Evolutionary conservation across 2,113 vertebrate species (phyloP).

Genomic region (Hyperoodon ampullatus): DNA sequence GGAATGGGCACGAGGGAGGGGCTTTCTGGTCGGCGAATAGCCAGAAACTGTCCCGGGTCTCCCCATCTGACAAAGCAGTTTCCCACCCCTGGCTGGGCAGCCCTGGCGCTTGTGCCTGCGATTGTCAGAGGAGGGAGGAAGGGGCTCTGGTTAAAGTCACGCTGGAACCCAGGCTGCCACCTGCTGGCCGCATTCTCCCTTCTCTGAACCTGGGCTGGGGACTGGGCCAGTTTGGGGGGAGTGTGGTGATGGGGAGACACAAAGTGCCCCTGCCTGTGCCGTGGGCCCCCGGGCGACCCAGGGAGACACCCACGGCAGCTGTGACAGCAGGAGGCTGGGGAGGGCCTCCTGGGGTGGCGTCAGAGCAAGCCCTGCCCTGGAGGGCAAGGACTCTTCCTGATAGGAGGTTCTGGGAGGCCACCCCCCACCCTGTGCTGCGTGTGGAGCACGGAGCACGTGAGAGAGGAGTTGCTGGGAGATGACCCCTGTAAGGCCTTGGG

Average conservation of each 20-base stretch:
- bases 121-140: no score
- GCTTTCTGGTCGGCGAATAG: background rate
- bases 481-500: background rate
- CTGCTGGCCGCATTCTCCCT: background rate
- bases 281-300: background rate
- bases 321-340: no score
- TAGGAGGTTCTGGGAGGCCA: background rate
- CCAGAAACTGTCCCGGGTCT: background rate
- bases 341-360: background rate
- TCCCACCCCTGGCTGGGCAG: background rate
- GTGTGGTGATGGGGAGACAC: background rate
- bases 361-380: background rate
- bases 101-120: background rate
- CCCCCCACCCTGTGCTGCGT: no score
- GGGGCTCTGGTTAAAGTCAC: background rate
- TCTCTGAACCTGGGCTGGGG: background rate
- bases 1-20: background rate
- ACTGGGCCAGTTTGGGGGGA: background rate
- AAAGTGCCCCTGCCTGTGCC: background rate
- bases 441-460: no score
- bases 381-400: background rate
- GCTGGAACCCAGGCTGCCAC: background rate
- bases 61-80: background rate
- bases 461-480: background rate
- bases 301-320: background rate